Conservation (phyloP, 1,140 invertebrate species). For the Mizuhopecten yessoensis region DNA sequence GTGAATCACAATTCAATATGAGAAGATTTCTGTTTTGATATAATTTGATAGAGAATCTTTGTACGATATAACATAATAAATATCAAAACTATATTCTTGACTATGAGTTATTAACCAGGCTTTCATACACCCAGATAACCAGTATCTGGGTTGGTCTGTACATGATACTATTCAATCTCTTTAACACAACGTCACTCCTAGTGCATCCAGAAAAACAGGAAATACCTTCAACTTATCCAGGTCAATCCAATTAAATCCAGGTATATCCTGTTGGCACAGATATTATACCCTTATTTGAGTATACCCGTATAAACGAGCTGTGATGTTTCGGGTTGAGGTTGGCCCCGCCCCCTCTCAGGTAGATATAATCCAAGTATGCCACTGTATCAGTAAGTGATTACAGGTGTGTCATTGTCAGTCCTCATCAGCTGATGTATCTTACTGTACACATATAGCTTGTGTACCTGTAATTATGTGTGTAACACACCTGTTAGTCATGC, state of each 20-base stretch:
- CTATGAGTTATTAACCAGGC: no score
- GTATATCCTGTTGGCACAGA: neutral
- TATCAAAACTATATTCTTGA: no score
- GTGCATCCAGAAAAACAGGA: neutral
- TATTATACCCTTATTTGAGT: neutral
- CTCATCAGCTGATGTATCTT: neutral
- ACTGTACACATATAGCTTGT: neutral
- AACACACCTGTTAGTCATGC: neutral
- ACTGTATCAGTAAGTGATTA: neutral
- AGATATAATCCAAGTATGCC: neutral
- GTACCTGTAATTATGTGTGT: constrained; percentile 32
- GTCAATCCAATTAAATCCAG: constrained; percentile 14
- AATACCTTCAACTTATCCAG: neutral
- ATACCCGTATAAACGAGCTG: neutral
- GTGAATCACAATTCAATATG: no score
- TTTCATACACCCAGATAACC: no score
- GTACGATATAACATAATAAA: no score
- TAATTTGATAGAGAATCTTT: no score
- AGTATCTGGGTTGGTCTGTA: no score
- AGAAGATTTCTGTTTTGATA: no score
- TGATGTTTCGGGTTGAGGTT: neutral
- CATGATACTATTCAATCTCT: neutral
- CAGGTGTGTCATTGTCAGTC: neutral
- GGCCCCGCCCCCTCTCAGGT: neutral
- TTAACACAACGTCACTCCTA: neutral